phyloP scores from a whole-genome alignment of 2,797 vertebrate genomes.

The Otus scops region DNA sequence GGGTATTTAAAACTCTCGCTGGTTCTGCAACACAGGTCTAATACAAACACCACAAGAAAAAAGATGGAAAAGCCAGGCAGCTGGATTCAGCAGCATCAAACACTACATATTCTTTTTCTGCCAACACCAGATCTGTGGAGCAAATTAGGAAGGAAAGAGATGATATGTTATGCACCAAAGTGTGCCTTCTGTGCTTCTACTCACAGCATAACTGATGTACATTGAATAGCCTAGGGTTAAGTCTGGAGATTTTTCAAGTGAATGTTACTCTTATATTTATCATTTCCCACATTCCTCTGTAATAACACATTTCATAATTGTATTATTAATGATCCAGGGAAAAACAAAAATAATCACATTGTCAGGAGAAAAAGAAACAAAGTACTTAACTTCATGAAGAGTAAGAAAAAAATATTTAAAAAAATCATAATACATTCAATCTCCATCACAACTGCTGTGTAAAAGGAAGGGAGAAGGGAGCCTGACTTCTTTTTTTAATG shows the following conservation, averaged over 20 bases:
- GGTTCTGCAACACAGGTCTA: constrained; percentile 4
- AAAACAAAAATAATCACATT: constrained; percentile 17
- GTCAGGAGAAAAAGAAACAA: neutral
- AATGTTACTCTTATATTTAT: neutral
- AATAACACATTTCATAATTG: constrained; percentile 13
- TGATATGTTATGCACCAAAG: neutral
- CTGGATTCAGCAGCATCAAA: constrained; percentile 8
- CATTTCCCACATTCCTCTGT: neutral
- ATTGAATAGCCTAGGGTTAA: constrained; percentile 24
- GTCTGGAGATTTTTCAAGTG: neutral
- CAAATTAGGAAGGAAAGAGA: constrained; percentile 9
- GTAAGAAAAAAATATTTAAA: neutral
- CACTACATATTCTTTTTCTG: constrained; percentile 26
- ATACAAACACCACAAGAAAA: neutral
- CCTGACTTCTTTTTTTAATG: neutral
- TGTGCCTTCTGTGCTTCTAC: neutral
- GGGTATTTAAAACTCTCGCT: constrained; percentile 55
- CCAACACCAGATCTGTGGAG: constrained; percentile 4
- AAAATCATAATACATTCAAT: neutral
- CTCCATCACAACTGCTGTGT: neutral
- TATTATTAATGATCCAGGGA: constrained; percentile 35
- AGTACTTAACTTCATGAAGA: neutral
- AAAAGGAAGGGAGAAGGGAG: neutral
- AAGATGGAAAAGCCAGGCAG: constrained; percentile 25
- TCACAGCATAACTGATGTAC: neutral